Evolutionary conservation across 2,797 vertebrate genomes (phyloP).

Genomic region (Apogon hyalosoma): DNA sequence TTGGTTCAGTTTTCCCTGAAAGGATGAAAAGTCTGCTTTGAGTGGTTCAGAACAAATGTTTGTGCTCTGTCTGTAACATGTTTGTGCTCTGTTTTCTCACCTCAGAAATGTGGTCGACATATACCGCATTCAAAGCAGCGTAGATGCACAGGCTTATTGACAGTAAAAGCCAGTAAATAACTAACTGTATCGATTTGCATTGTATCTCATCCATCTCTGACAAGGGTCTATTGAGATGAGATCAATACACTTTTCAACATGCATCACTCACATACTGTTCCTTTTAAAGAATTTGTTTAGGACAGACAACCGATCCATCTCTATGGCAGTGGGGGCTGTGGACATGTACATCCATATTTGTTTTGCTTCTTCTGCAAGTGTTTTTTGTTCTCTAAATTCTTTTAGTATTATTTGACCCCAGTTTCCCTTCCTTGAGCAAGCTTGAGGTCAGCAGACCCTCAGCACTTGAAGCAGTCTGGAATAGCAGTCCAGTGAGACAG

Average conservation of each 20-base stretch:
- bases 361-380: neutral
- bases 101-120: slow-evolving; percentile 11
- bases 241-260: slow-evolving; percentile 58
- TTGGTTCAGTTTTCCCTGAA: slow-evolving; percentile 6
- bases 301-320: slow-evolving; percentile 38
- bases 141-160: slow-evolving; percentile 40
- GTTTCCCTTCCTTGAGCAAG: slow-evolving; percentile 17
- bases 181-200: slow-evolving; percentile 60
- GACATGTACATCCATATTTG: slow-evolving; percentile 2
- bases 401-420: slow-evolving; percentile 32
- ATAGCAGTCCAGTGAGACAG: slow-evolving; percentile 50
- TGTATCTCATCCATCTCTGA: slow-evolving; percentile 65
- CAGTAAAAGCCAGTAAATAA: slow-evolving; percentile 58
- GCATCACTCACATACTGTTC: slow-evolving; percentile 42
- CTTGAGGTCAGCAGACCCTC: slow-evolving; percentile 29
- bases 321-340: neutral
- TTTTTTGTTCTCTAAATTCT: slow-evolving; percentile 8
- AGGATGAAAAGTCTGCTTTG: slow-evolving; percentile 12
- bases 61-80: slow-evolving; percentile 17
- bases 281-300: slow-evolving; percentile 35
- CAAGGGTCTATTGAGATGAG: slow-evolving; percentile 37
- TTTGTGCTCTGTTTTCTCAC: neutral
- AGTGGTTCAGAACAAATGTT: slow-evolving; percentile 13
- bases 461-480: slow-evolving; percentile 47
- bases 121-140: neutral